These are phyloP conservation scores for Casuarius casuarius DNA, from an alignment of 2,113 vertebrate species.

Conservation along the genomic window DNA sequence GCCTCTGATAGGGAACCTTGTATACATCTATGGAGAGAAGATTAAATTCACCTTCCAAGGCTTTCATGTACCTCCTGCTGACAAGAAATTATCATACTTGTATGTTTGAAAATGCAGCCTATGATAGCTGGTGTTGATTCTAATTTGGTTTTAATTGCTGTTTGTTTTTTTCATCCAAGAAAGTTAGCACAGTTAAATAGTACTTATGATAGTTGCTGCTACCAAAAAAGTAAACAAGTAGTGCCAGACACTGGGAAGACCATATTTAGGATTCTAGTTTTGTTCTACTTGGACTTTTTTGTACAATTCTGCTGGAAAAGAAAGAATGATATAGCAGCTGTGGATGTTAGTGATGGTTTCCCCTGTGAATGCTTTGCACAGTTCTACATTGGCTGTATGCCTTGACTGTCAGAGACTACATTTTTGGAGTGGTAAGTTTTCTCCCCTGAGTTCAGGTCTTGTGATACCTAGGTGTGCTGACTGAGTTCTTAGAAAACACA, in stretches of 20 bases:
- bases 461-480: not conserved
- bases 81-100: not conserved
- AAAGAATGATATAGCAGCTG: not conserved
- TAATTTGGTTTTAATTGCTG: not conserved
- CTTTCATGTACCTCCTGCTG: not conserved
- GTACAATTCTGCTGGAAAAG: not conserved
- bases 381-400: not conserved
- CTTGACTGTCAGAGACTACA: not conserved
- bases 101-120: not conserved
- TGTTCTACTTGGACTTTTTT: not conserved
- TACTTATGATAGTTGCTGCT: not conserved
- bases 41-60: not conserved
- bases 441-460: not conserved
- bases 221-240: not conserved
- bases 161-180: not conserved
- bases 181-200: not conserved
- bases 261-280: not conserved
- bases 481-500: not conserved
- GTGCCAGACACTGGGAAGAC: not conserved
- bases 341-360: not conserved
- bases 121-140: not conserved
- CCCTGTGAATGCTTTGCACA: rapidly evolving
- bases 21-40: not conserved
- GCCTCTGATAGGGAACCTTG: not conserved
- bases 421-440: not conserved